A percentile compares a stretch with the other conserved stretches of the same genome.
These are phyloP conservation scores for Cyphotilapia sp. DNA, from an alignment of 2,113 vertebrate genomes.

Conservation along the genomic window DNA sequence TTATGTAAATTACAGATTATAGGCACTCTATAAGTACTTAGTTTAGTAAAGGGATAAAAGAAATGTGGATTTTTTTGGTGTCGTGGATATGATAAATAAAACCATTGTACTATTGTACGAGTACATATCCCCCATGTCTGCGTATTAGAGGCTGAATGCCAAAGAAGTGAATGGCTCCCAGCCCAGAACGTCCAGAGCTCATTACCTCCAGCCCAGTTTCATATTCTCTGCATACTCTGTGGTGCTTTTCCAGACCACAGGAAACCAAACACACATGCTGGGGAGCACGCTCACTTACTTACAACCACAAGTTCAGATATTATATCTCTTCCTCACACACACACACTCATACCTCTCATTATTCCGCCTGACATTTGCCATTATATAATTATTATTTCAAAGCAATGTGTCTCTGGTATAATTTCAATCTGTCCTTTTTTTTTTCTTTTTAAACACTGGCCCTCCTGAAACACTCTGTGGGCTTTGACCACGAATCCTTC, in stretches of 20 bases:
- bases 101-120: neutral
- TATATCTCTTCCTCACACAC: neutral
- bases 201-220: conserved; percentile 12
- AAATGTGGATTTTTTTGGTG: neutral
- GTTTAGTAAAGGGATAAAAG: neutral
- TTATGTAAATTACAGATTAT: neutral
- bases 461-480: neutral
- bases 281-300: conserved; percentile 24
- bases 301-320: neutral
- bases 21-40: neutral
- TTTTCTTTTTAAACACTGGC: neutral
- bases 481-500: neutral
- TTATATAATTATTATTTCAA: conserved; percentile 22
- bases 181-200: neutral
- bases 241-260: conserved; percentile 15
- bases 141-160: neutral
- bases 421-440: neutral
- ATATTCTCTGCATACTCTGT: conserved; percentile 22
- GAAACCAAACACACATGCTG: conserved; percentile 37
- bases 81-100: neutral
- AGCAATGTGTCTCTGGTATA: conserved; percentile 24
- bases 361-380: neutral
- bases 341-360: neutral
- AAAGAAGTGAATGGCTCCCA: neutral
- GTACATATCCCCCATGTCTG: neutral